Evolutionary conservation across 2,797 vertebrate species (phyloP), one percentile per base, ranked within the genome.

Genomic region (Hyperoplus lanceolatus): DNA sequence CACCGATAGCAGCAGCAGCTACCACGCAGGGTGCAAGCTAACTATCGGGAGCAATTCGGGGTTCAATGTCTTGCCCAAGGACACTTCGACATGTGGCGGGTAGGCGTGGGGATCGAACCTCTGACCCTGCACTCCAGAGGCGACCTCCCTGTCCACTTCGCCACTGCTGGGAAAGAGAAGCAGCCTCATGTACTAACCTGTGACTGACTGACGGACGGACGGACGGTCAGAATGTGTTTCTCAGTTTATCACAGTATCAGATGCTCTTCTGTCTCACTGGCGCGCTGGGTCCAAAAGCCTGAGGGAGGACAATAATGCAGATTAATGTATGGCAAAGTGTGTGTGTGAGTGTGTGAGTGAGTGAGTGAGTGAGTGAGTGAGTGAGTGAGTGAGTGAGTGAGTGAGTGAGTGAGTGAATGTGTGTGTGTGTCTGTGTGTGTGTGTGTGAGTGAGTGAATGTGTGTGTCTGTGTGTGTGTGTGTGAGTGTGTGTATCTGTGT

Each of bases 211-310:
- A 2, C 21, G 3, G 14, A 54, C 55, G 14, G 63, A 36, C 42
- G 61, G 9, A 9, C 7, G 39, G 46, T 42, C 2, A 5, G 21
- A 53, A 12, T 10, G 48, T 43, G 36, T 1, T 36, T 15, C 29
- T 29, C 2, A 36, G 38, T 46, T 36, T 71, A 77, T 90, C 87
- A 90, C 69, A 89, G 70, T 49, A 81, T 85, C 82, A 89, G 82
- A 80, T 81, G 50, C 58, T 90, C 71, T 50, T 85, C 77, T 68
- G 88, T 89, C 70, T 94, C 88, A 94, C 75, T 79, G 86, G 84
- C 49, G 92, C 84, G 85, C 55, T 80, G 84, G 71, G 75, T 92
- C 85, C 91, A 87, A 45, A 86, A 86, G 80, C 85, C 94, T 95
- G 84, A 7, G 46, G 53, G 11, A 45, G 56, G 4, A 51, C 36